phyloP scores from a whole-genome alignment of 2,797 vertebrate genomes.

The Eptatretus atami region DNA sequence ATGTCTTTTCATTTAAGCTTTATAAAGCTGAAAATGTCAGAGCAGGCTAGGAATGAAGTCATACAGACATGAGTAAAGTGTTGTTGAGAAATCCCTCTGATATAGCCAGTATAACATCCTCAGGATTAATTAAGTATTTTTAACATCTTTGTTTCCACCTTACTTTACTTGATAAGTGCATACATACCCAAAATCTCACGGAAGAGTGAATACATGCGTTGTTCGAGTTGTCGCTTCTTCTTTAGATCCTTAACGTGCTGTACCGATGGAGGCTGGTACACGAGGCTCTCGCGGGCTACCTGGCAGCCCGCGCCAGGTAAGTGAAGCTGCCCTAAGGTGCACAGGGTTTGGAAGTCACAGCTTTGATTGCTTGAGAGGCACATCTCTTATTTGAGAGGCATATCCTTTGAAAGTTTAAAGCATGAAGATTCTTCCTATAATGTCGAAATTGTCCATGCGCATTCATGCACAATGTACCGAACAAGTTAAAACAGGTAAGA shows the following conservation, averaged over 20 bases:
- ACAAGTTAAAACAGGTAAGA: no score
- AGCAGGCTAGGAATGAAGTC: no score
- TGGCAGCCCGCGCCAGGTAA: neutral
- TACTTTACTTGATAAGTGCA: no score
- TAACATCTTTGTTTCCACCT: no score
- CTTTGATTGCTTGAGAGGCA: neutral
- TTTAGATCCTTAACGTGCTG: neutral
- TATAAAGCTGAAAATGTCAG: no score
- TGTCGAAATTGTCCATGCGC: neutral
- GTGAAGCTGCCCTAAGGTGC: neutral
- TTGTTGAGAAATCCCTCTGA: no score
- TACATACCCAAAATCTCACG: slow-evolving; percentile 12
- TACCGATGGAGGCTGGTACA: slow-evolving; percentile 12
- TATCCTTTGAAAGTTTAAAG: neutral
- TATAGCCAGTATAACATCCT: no score
- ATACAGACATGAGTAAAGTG: no score
- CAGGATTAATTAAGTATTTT: no score
- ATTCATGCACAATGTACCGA: no score
- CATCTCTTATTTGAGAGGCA: neutral
- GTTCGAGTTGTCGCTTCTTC: slow-evolving; percentile 8
- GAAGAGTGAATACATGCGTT: slow-evolving; percentile 10
- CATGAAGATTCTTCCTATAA: neutral
- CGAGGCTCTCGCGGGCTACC: slow-evolving; percentile 10
- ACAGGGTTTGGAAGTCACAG: slow-evolving; percentile 1
- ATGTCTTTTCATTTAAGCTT: no score